Conservation (phyloP, 2,888 invertebrate genomes). For the Tanytarsus gracilentus region DNA sequence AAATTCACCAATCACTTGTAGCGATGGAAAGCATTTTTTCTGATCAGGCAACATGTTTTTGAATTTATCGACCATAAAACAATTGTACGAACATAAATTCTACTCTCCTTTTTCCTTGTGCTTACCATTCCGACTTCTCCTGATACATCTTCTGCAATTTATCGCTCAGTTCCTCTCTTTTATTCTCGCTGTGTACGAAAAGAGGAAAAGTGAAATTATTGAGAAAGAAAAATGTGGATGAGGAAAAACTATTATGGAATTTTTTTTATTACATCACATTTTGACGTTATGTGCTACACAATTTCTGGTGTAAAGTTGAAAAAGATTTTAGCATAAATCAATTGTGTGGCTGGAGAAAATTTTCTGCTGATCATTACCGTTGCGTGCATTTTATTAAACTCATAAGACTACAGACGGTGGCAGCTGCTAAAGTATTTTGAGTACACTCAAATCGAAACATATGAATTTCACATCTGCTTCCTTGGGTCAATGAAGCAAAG, state of each 20-base stretch:
- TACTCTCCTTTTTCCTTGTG: conserved; percentile 5
- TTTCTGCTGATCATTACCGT: conserved; percentile 24
- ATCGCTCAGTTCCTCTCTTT: conserved; percentile 47
- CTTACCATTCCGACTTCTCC: conserved; percentile 47
- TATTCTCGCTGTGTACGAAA: conserved; percentile 44
- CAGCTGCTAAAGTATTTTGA: neutral
- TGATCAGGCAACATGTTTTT: conserved; percentile 20
- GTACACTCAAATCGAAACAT: neutral
- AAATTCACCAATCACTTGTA: no score
- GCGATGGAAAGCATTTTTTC: no score
- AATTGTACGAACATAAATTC: conserved; percentile 27
- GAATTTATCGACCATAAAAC: conserved; percentile 27
- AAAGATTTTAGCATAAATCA: conserved; percentile 11
- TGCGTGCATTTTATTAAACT: conserved; percentile 20
- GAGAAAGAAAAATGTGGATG: conserved; percentile 1
- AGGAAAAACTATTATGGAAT: conserved; percentile 9
- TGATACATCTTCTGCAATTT: conserved; percentile 48
- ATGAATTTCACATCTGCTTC: conserved; percentile 21
- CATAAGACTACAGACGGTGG: neutral
- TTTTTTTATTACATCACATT: conserved; percentile 11
- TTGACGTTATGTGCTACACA: neutral
- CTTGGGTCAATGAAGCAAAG: conserved; percentile 15
- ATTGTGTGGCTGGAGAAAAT: neutral
- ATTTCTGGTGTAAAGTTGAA: conserved; percentile 6
- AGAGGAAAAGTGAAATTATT: conserved; percentile 16